Evolutionary conservation across 2,888 invertebrate genomes (phyloP), one percentile per base, ranked within the genome.

Genomic region (Neria commutata): DNA sequence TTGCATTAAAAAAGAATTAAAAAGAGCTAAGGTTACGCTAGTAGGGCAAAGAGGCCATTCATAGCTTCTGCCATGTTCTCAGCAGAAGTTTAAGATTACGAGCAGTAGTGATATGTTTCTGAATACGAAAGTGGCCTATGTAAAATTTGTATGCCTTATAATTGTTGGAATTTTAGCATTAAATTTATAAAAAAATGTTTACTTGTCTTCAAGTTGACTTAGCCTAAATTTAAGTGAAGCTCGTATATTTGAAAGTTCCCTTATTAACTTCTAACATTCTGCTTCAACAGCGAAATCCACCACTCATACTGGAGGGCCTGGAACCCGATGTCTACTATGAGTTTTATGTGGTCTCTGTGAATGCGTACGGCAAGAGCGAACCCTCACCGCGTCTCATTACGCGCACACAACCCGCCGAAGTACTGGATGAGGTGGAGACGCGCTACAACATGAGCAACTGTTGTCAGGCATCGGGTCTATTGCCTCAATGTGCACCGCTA

Each of bases 391-490:
- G 92, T 64, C 84, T 92, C 42, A 87, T 92, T 58, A 92, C 93
- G 81, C 86, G 87, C 67, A 92, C 92, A 0, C 86, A 87, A 70
- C 71, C 76, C 26, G 65, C 73, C 37, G 79, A 80, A 63, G 60
- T 56, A 42, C 59, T 69, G 51, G 74, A 76, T 29, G 63, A 60
- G 33, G 83, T 83, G 64, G 83, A 87, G 5, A 83, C 85, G 51
- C 81, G 84, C 3, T 93, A 93, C 84, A 93, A 93, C 80, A 89
- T 91, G 74, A 90, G 90, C 1, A 87, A 88, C 4, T 94, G 93
- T 75, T 94, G 93, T 77, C 86, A 88, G 26, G 84, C 86, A 2
- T 90, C 90, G 4, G 88, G 89, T 14, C 64, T 82, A 26, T 54
- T 80, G 64, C 79, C 81, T 5, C 80, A 81, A 60, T 92, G 92